Evolutionary conservation across 2,888 invertebrate species (phyloP).

Genomic region (Lasioglossum vierecki): DNA sequence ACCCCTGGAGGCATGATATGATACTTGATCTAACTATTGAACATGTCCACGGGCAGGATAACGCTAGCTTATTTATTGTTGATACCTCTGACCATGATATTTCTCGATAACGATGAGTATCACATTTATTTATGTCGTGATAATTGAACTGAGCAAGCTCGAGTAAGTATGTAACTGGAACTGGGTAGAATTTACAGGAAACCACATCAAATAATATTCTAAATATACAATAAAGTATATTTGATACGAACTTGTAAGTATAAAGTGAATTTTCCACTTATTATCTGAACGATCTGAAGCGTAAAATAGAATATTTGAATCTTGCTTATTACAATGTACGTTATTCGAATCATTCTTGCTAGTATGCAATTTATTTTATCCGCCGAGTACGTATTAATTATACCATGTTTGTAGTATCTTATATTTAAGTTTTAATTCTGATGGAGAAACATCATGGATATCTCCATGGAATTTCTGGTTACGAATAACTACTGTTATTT

Average conservation of each 20-base stretch:
- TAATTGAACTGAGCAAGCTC: background rate
- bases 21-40: slow-evolving; percentile 44
- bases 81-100: background rate
- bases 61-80: slow-evolving; percentile 43
- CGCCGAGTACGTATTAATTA: background rate
- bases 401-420: background rate
- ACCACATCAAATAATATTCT: background rate
- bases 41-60: slow-evolving; percentile 41
- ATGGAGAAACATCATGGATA: background rate
- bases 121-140: slow-evolving; percentile 11
- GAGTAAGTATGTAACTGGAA: background rate
- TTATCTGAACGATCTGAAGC: background rate
- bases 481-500: no score
- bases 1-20: slow-evolving; percentile 45
- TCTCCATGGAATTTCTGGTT: background rate
- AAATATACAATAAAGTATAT: background rate
- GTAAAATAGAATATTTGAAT: background rate
- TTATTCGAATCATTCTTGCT: background rate
- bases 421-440: background rate
- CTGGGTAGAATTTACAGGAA: background rate
- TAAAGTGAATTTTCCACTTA: background rate
- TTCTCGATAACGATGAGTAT: slow-evolving; percentile 21
- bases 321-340: background rate
- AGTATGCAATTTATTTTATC: background rate
- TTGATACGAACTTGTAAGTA: background rate